Conservation (phyloP, 2,888 invertebrate species). For the Phaonia tiefii region DNA sequence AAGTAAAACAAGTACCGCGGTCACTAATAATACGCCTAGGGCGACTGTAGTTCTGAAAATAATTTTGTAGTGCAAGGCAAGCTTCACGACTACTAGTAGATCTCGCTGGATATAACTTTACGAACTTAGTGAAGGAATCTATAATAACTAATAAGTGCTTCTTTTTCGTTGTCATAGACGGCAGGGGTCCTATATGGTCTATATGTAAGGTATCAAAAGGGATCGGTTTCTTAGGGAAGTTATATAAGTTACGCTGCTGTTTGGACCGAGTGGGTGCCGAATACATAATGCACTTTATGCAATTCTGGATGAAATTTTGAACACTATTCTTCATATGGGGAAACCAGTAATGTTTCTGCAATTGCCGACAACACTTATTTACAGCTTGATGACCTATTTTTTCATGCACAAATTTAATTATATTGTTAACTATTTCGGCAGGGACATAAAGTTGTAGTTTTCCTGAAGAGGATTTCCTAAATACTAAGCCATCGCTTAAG, state of each 20-base stretch:
- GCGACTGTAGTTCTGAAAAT: constrained; percentile 33
- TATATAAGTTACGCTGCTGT: constrained; percentile 17
- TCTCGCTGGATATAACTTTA: background rate
- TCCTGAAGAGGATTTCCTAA: too few species aligned
- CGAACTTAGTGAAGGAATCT: constrained; percentile 46
- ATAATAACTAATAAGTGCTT: constrained; percentile 51
- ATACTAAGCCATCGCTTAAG: too few species aligned
- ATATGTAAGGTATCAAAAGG: constrained; percentile 54
- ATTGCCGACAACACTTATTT: background rate
- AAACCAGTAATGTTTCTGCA: constrained; percentile 19
- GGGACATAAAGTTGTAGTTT: constrained; percentile 16
- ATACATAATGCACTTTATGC: constrained; percentile 31
- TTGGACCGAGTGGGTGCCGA: background rate
- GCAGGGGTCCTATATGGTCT: constrained; percentile 46
- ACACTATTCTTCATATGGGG: constrained; percentile 2
- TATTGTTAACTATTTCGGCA: background rate
- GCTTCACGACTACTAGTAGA: background rate
- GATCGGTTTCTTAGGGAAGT: constrained; percentile 44
- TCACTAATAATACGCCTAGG: background rate
- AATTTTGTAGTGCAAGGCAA: background rate
- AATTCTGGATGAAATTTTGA: background rate
- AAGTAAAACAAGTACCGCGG: constrained; percentile 25
- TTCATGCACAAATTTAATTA: background rate
- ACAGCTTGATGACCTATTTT: background rate
- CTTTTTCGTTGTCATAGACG: constrained; percentile 38